These are phyloP conservation scores for Phrynosoma platyrhinos DNA, from an alignment of 2,113 vertebrate species.

Conservation along the genomic window DNA sequence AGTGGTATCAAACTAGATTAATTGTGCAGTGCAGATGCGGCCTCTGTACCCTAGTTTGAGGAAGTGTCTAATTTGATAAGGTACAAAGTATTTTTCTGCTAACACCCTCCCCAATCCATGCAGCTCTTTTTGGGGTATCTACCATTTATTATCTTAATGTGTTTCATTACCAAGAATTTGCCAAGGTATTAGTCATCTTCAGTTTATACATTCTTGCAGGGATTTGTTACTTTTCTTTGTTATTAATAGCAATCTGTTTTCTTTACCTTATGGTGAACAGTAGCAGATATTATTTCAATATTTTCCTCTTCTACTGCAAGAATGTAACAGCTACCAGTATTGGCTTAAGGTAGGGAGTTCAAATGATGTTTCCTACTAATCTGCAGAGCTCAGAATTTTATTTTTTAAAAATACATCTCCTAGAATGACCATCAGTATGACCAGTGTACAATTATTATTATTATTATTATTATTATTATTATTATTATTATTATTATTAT, in stretches of 20 bases:
- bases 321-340: not conserved
- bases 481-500: too few species aligned
- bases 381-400: too few species aligned
- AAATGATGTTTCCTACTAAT: not conserved
- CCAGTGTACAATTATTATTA: too few species aligned
- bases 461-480: too few species aligned
- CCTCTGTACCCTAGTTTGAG: not conserved
- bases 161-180: slow-evolving; percentile 53
- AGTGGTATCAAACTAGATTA: too few species aligned
- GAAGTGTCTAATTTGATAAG: too few species aligned
- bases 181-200: slow-evolving; percentile 55
- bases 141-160: slow-evolving; percentile 13
- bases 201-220: not conserved
- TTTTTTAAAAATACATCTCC: too few species aligned
- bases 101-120: slow-evolving; percentile 2
- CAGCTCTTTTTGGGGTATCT: slow-evolving; percentile 11
- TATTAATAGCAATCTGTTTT: slow-evolving; percentile 36
- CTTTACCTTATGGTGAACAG: slow-evolving; percentile 35
- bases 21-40: too few species aligned
- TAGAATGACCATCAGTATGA: too few species aligned
- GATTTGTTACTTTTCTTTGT: not conserved
- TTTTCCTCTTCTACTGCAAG: slow-evolving; percentile 47
- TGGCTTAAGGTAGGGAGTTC: not conserved
- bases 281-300: slow-evolving; percentile 16
- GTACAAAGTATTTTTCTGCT: not conserved